Base-by-base conservation (phyloP, 2,888 invertebrate species). In the Spialia ferax region DNA sequence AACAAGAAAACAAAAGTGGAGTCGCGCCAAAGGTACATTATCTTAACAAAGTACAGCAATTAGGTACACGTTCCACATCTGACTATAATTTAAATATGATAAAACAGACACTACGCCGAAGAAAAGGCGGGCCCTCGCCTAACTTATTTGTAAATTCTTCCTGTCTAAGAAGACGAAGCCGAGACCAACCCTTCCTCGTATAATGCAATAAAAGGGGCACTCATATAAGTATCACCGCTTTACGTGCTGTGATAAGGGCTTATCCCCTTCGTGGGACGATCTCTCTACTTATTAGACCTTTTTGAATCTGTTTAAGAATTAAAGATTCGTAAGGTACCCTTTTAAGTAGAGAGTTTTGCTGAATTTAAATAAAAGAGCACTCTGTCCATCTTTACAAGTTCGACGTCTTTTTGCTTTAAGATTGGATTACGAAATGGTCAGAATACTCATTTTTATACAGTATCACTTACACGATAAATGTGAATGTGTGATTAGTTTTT, bases 51-150 rank as follows among this genome's bases (percentile, higher is more conserved):
- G 93, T 93, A 93, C 89, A 86, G 93, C 93, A 93, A 93, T 93
- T 93, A 93, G 88, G 92, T 93, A 93, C 93, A 93, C 93, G 93
- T 93, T 93, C 92, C 89, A 93, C 93, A 93, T 93, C 92, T 93
- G 89, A 93, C 93, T 93, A 87, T 93, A 93, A 93, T 93, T 93
- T 93, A 93, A 93, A 93, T 93, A 93, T 93, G 93, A 93, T 93
- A 93, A 92, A 93, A 93, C 93, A 92, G 91, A 91, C 86, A 88
- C 87, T 71, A 83, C 86, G 83, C 81, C 85, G 86, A 87, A 88
- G 90, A 91, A 91, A 85, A 87, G 90, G 91, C 87, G 85, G 85
- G 85, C 79, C 81, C 80, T 76, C 80, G 77, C 15, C 84, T 93
- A 92, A 93, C 91, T 93, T 93, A 93, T 93, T 93, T 93, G 93